A percentile compares a stretch with the other conserved stretches of the same genome.
Conservation (phyloP, 2,113 vertebrate genomes). For the Hystrix brachyura region DNA sequence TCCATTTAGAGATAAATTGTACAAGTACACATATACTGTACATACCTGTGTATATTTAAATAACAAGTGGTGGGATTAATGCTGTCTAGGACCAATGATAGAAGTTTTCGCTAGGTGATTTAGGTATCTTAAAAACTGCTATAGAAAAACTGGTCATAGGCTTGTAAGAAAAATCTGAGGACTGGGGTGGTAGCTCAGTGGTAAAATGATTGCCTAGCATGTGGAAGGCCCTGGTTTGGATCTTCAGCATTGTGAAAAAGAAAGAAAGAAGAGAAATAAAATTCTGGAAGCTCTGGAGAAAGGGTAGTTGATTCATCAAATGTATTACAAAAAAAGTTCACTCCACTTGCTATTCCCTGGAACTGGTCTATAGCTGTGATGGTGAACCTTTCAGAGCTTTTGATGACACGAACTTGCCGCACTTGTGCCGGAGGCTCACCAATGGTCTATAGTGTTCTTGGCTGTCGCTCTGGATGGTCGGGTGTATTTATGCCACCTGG, state of each 20-base stretch:
- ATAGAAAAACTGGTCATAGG: background rate
- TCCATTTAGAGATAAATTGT: background rate
- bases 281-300: background rate
- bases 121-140: background rate
- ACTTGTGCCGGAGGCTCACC: too few relatives aligned
- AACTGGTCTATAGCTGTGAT: background rate
- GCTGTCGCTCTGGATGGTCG: background rate
- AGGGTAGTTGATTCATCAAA: background rate
- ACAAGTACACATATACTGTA: background rate
- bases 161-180: slow-evolving; percentile 43
- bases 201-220: background rate
- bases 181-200: background rate
- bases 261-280: background rate
- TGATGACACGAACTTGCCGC: background rate
- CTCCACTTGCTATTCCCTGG: background rate
- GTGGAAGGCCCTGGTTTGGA: background rate
- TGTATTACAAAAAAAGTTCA: background rate
- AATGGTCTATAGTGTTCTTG: background rate
- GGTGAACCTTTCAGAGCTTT: background rate
- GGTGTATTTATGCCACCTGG: background rate
- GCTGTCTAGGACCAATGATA: background rate
- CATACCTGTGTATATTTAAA: background rate
- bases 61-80: background rate
- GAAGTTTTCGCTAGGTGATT: background rate
- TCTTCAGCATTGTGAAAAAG: background rate